Percentiles rank a stretch among this genome's conserved stretches.
Conservation (phyloP, 1,140 invertebrate species). For the Eriocheir sinensis region DNA sequence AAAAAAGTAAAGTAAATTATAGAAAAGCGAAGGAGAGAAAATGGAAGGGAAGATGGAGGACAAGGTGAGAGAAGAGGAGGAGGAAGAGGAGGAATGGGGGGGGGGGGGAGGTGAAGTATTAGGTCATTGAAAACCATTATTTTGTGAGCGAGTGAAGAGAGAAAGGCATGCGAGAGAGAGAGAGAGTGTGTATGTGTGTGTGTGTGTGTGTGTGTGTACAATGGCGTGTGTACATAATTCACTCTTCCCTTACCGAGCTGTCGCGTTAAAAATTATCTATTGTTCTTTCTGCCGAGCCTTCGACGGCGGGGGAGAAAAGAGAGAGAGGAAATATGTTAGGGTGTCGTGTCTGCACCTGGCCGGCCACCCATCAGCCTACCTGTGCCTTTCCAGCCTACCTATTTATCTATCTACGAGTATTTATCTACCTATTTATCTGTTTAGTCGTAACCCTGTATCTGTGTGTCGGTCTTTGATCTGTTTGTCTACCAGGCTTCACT, state of each 20-base stretch:
- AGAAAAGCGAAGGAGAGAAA: no score
- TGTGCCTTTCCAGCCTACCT: no score
- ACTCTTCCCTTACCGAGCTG: background rate
- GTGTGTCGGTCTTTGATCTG: no score
- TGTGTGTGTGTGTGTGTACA: constrained; percentile 8
- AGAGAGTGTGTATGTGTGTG: constrained; percentile 20
- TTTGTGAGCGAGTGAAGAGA: background rate
- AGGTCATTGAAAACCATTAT: constrained; percentile 25
- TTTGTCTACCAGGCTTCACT: no score
- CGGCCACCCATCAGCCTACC: no score
- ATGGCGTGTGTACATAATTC: background rate
- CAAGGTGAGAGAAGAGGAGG: constrained; percentile 5
- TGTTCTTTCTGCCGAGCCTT: background rate
- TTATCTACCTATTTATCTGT: background rate
- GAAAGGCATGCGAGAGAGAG: background rate
- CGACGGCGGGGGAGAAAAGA: background rate
- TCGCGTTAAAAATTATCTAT: background rate
- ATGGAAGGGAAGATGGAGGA: constrained; percentile 8
- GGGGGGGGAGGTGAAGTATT: background rate
- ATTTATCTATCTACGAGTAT: background rate
- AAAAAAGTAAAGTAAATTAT: no score
- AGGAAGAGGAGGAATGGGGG: constrained; percentile 7
- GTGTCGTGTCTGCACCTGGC: no score
- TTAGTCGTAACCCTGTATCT: no score
- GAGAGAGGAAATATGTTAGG: background rate